Evolutionary conservation across 2,113 vertebrate genomes (phyloP).

Genomic region (Thermophis baileyi): DNA sequence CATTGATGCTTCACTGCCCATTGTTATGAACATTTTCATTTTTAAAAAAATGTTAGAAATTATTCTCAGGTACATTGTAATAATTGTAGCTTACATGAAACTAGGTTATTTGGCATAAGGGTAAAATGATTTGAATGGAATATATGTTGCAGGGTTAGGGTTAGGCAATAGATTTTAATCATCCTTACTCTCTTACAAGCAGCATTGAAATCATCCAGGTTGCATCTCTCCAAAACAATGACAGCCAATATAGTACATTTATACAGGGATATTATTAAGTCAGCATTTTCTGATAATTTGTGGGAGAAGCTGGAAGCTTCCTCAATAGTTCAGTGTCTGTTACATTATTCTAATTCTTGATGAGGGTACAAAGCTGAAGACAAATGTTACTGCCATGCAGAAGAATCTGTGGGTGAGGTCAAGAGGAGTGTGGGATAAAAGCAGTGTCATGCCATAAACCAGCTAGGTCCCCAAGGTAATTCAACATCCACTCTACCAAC

Average conservation of each 20-base stretch:
- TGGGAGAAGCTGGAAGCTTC: background rate
- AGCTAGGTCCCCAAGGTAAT: background rate
- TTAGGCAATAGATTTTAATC: too few relatives aligned
- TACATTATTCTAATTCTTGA: background rate
- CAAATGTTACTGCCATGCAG: background rate
- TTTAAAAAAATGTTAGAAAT: background rate
- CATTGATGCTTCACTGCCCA: background rate
- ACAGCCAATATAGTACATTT: background rate
- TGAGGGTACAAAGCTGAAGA: background rate
- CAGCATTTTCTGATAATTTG: background rate
- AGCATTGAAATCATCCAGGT: background rate
- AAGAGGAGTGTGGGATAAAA: background rate
- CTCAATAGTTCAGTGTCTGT: background rate
- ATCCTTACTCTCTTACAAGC: background rate
- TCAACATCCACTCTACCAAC: background rate
- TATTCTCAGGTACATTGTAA: background rate
- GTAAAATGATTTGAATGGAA: background rate
- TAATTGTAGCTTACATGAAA: background rate
- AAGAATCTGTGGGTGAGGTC: background rate
- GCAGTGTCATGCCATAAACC: background rate
- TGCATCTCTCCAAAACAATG: background rate
- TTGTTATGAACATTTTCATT: background rate
- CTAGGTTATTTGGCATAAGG: background rate
- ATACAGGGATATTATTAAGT: background rate
- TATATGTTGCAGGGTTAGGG: background rate